Conservation (phyloP, 2,113 vertebrate species). For the Xiphias gladius region DNA sequence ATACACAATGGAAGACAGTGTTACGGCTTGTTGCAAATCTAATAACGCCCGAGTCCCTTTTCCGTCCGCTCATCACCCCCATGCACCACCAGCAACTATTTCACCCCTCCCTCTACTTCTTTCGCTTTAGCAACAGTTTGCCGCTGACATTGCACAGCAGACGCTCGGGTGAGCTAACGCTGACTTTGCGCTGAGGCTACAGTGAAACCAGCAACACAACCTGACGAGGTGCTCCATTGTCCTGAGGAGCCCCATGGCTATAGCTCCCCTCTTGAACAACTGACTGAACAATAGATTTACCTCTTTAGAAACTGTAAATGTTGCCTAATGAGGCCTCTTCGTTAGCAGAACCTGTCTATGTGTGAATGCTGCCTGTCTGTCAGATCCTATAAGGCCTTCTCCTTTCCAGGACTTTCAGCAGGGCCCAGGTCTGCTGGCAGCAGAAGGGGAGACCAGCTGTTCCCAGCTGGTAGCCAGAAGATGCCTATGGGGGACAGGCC, state of each 20-base stretch:
- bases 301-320: conserved; percentile 71
- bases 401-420: conserved; percentile 69
- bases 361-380: conserved; percentile 67
- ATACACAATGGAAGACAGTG: conserved; percentile 83
- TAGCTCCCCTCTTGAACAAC: conserved; percentile 16
- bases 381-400: conserved; percentile 51
- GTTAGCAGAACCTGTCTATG: conserved; percentile 61
- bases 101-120: conserved; percentile 44
- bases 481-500: conserved; percentile 77
- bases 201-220: conserved; percentile 39
- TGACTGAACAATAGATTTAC: conserved; percentile 60
- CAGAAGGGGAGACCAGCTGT: conserved; percentile 83
- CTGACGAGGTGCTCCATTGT: conserved; percentile 63
- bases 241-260: conserved; percentile 18
- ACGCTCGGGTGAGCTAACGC: neutral
- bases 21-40: conserved; percentile 85
- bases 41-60: conserved; percentile 79
- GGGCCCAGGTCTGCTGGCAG: conserved; percentile 63
- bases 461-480: conserved; percentile 83
- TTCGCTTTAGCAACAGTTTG: conserved; percentile 61
- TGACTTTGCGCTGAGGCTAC: conserved; percentile 13
- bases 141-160: conserved; percentile 31
- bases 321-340: conserved; percentile 75
- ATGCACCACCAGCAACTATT: conserved; percentile 42
- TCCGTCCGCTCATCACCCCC: conserved; percentile 63